Conservation (phyloP, 2,797 vertebrate species). For the Delichon dasypus region DNA sequence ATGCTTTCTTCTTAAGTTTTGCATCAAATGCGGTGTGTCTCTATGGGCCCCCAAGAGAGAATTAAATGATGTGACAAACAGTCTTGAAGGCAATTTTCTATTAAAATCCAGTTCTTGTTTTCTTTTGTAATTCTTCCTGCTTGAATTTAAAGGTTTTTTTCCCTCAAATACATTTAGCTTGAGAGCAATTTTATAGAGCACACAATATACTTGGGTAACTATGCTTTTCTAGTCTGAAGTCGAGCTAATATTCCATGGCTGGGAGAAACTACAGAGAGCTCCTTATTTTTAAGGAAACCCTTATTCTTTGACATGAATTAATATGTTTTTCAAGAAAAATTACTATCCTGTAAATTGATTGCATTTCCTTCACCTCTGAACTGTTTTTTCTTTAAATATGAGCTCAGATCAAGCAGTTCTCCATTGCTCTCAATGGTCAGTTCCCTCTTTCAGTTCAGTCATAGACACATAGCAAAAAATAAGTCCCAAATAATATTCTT, state of each 20-base stretch:
- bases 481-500: not conserved
- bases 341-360: not conserved
- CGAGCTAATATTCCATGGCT: not conserved
- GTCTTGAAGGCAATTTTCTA: not conserved
- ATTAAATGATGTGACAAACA: conserved; percentile 5
- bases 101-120: not conserved
- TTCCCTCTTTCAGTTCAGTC: not conserved
- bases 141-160: not conserved
- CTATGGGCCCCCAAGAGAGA: not conserved
- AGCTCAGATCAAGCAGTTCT: not conserved
- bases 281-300: not conserved
- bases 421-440: not conserved
- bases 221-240: not conserved
- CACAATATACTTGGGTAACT: not conserved
- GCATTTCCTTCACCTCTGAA: not conserved
- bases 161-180: not conserved
- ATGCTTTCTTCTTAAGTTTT: not conserved
- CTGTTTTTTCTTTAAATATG: not conserved
- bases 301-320: not conserved
- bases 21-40: not conserved
- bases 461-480: not conserved
- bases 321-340: not conserved
- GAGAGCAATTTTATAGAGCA: not conserved
- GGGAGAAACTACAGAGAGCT: not conserved
- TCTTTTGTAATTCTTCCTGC: not conserved